These are phyloP conservation scores for Lepidonotus clava DNA, from an alignment of 2,888 invertebrate species.

Conservation along the genomic window DNA sequence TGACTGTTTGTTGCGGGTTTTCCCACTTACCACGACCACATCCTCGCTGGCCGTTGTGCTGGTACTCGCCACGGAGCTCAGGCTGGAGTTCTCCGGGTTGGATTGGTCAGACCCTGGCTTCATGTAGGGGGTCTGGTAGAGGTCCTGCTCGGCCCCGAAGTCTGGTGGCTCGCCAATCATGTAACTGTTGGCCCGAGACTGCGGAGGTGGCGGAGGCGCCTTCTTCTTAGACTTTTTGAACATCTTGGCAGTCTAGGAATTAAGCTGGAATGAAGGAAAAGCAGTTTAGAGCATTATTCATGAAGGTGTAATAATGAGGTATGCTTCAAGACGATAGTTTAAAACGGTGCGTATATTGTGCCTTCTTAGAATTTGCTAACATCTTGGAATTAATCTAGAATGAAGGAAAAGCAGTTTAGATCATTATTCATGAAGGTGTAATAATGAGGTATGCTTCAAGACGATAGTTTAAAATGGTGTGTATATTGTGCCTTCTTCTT, in stretches of 20 bases:
- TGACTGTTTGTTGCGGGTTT: not conserved
- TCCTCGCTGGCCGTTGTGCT: not conserved
- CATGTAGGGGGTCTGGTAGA: not conserved
- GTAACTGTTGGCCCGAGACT: constrained; percentile 14
- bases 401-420: not conserved
- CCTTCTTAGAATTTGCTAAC: no score
- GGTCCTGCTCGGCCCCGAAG: not conserved
- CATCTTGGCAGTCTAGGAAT: not conserved
- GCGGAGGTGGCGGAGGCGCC: not conserved
- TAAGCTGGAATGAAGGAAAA: not conserved
- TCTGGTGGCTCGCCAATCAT: not conserved
- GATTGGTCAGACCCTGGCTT: not conserved
- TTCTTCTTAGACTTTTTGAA: constrained; percentile 19
- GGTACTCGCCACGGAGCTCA: not conserved
- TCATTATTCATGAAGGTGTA: not conserved
- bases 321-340: no score
- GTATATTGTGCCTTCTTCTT: not conserved
- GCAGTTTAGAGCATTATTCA: not conserved
- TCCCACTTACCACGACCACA: not conserved
- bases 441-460: no score
- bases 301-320: no score
- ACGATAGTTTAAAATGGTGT: not conserved
- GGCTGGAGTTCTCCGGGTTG: not conserved
- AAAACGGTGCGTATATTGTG: not conserved
- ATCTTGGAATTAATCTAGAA: not conserved